Evolutionary conservation across 2,113 vertebrate genomes (phyloP).

Genomic region (Blennius ocellaris): DNA sequence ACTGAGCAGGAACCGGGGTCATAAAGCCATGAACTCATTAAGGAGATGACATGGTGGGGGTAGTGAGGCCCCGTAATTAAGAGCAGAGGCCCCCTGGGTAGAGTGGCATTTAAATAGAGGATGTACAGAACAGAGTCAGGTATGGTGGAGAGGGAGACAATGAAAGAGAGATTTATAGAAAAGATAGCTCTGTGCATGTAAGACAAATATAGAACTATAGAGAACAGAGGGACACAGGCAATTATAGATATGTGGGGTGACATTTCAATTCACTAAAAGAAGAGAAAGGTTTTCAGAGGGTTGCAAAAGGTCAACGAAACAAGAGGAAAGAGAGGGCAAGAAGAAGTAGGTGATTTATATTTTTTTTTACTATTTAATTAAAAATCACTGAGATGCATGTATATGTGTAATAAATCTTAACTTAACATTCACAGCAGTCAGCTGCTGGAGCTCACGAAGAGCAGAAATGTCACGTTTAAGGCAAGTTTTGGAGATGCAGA

Average conservation of each 20-base stretch:
- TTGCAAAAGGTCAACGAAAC: background rate
- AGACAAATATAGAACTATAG: constrained; percentile 43
- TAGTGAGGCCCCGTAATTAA: constrained; percentile 72
- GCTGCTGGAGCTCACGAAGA: too few species aligned
- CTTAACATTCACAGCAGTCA: too few species aligned
- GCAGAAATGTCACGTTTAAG: too few species aligned
- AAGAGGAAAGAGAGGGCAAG: background rate
- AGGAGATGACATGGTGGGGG: constrained; percentile 59
- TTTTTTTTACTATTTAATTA: too few species aligned
- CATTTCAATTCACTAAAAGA: constrained; percentile 5
- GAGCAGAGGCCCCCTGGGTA: constrained; percentile 57
- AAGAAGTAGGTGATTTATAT: background rate
- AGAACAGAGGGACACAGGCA: constrained; percentile 16
- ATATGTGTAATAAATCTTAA: background rate
- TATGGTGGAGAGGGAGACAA: constrained; percentile 17
- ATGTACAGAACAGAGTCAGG: constrained; percentile 32
- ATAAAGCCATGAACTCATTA: constrained; percentile 74
- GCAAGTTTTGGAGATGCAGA: too few species aligned
- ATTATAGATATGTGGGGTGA: constrained; percentile 1
- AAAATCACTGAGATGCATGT: background rate
- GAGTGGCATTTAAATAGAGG: constrained; percentile 71
- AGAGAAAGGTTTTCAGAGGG: background rate
- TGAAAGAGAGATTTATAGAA: constrained; percentile 11
- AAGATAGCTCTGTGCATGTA: constrained; percentile 4
- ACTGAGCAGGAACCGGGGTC: constrained; percentile 56